phyloP scores from a whole-genome alignment of 2,797 vertebrate genomes.

The Rhinogobio ventralis region DNA sequence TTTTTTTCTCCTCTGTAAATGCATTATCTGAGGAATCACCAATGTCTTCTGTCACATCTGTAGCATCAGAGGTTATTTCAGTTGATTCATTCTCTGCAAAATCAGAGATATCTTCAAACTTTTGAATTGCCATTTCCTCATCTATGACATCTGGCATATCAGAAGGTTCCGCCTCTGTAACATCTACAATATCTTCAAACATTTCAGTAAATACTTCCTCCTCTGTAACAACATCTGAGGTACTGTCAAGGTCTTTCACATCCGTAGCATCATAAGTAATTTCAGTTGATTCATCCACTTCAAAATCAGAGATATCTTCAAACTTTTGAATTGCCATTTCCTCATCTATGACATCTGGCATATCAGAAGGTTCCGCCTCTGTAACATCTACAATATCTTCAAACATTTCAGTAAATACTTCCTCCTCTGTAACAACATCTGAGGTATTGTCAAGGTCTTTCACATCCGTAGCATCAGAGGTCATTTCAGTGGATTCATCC shows the following conservation, averaged over 20 bases:
- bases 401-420: neutral
- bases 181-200: neutral
- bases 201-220: neutral
- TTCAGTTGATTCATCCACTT: neutral
- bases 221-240: neutral
- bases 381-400: neutral
- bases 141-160: neutral
- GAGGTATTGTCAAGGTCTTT: neutral
- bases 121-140: neutral
- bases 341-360: neutral
- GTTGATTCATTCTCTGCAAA: neutral
- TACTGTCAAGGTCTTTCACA: neutral
- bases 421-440: slow-evolving; percentile 3
- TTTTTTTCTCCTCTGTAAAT: neutral
- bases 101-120: neutral
- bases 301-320: slow-evolving; percentile 9
- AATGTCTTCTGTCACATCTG: neutral
- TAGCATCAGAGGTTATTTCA: neutral
- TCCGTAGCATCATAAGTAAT: neutral
- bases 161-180: neutral
- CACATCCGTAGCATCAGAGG: neutral
- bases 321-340: neutral
- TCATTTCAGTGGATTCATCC: neutral
- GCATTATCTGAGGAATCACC: neutral
- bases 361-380: neutral